A percentile compares a stretch with the other conserved stretches of the same genome.
phyloP scores from a whole-genome alignment of 2,113 vertebrate species.

The Eulemur macaco region DNA sequence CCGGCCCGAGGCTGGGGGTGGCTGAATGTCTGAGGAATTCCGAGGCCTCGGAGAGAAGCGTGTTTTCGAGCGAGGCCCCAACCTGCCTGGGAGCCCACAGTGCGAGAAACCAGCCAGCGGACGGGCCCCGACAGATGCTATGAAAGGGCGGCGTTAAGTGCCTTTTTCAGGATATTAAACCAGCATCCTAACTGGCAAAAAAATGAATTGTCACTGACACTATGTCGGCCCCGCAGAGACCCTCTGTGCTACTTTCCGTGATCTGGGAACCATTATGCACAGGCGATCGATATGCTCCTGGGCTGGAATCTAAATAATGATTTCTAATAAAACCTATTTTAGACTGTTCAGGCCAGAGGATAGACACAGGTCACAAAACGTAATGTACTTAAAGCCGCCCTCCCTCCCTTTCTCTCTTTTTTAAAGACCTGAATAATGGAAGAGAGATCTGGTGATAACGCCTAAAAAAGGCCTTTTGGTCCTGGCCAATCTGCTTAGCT shows the following conservation, averaged over 20 bases:
- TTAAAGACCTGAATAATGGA: constrained; percentile 85
- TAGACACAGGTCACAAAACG: constrained; percentile 83
- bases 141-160: constrained; percentile 84
- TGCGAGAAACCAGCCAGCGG: constrained; percentile 76
- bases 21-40: constrained; percentile 76
- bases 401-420: constrained; percentile 49
- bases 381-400: constrained; percentile 77
- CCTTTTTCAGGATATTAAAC: constrained; percentile 90
- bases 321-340: constrained; percentile 90
- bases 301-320: constrained; percentile 86
- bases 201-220: constrained; percentile 88
- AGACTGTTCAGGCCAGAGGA: constrained; percentile 80
- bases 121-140: constrained; percentile 83
- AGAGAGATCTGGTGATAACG: constrained; percentile 88
- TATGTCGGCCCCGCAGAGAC: constrained; percentile 81
- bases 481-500: constrained; percentile 87
- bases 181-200: constrained; percentile 85
- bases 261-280: constrained; percentile 87
- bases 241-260: constrained; percentile 81
- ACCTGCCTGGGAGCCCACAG: constrained; percentile 67
- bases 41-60: constrained; percentile 61
- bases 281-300: constrained; percentile 84
- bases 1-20: background rate
- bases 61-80: constrained; percentile 68
- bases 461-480: constrained; percentile 82